Evolutionary conservation across 2,888 invertebrate genomes (phyloP).

Genomic region (Crioceris asparagi): DNA sequence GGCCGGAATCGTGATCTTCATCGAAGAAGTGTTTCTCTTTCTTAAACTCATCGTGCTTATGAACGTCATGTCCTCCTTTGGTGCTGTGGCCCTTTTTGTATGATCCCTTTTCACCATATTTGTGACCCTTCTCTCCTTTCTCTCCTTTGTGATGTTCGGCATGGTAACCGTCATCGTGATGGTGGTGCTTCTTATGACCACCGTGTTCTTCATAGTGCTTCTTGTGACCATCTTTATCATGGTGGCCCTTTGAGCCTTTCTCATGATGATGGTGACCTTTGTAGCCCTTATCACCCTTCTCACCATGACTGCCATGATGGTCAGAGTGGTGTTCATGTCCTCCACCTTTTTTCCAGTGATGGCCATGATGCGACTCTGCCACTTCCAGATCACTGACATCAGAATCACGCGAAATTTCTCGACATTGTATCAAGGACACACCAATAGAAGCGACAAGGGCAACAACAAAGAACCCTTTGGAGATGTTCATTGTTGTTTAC

Average conservation of each 20-base stretch:
- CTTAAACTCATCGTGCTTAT: constrained; percentile 76
- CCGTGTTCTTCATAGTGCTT: constrained; percentile 54
- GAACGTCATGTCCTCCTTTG: constrained; percentile 71
- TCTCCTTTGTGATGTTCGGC: constrained; percentile 56
- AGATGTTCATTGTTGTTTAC: constrained; percentile 40
- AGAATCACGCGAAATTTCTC: constrained; percentile 43
- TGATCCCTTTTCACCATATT: constrained; percentile 60
- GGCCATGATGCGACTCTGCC: constrained; percentile 41
- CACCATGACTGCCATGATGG: constrained; percentile 45
- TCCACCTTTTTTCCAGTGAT: constrained; percentile 42
- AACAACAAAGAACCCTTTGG: constrained; percentile 64
- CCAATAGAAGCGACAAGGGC: constrained; percentile 42
- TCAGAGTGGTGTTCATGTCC: constrained; percentile 46
- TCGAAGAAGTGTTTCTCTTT: constrained; percentile 81
- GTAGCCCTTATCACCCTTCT: constrained; percentile 56
- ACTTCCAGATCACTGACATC: constrained; percentile 43
- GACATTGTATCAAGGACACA: constrained; percentile 39
- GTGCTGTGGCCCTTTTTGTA: constrained; percentile 79
- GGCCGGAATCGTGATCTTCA: constrained; percentile 71
- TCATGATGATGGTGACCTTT: constrained; percentile 53
- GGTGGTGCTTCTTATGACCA: constrained; percentile 50
- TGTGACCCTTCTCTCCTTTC: constrained; percentile 52
- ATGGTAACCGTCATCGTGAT: constrained; percentile 53
- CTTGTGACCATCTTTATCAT: constrained; percentile 54
- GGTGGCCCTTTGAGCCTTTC: constrained; percentile 55